A percentile compares a stretch with the other conserved stretches of the same genome.
These are phyloP conservation scores for Caenorhabditis parvicauda DNA, from an alignment of 2,888 invertebrate species.

Conservation along the genomic window DNA sequence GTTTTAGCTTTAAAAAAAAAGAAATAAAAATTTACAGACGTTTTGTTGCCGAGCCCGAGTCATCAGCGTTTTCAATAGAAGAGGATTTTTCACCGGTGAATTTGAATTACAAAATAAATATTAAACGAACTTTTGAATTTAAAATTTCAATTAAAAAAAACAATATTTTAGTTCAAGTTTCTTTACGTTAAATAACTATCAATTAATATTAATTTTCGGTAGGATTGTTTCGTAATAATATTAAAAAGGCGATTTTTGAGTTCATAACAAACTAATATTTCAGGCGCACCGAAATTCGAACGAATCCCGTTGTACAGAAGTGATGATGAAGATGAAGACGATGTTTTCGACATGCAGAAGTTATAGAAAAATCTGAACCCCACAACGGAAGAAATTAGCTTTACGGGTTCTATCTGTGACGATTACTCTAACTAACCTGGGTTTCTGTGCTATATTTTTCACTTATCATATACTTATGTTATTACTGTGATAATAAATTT, in stretches of 20 bases:
- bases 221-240: no score
- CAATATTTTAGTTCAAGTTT: constrained; percentile 4
- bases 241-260: no score
- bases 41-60: constrained; percentile 34
- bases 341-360: constrained; percentile 40
- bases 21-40: constrained; percentile 6
- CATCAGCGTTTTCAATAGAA: constrained; percentile 29
- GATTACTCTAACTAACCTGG: no score
- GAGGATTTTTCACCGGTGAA: constrained; percentile 37
- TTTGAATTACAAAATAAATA: neutral
- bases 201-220: no score
- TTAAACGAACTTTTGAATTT: neutral
- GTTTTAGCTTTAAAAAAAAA: neutral
- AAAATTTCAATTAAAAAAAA: neutral
- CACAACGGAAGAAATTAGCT: no score
- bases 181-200: no score
- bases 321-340: constrained; percentile 46
- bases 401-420: no score
- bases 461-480: no score
- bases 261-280: no score
- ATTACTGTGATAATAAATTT: no score
- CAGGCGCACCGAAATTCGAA: constrained; percentile 34
- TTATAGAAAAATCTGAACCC: no score
- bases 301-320: constrained; percentile 41
- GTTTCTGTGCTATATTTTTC: no score